Evolutionary conservation across 2,113 vertebrate genomes (phyloP).

Genomic region (Podocnemis expansa): DNA sequence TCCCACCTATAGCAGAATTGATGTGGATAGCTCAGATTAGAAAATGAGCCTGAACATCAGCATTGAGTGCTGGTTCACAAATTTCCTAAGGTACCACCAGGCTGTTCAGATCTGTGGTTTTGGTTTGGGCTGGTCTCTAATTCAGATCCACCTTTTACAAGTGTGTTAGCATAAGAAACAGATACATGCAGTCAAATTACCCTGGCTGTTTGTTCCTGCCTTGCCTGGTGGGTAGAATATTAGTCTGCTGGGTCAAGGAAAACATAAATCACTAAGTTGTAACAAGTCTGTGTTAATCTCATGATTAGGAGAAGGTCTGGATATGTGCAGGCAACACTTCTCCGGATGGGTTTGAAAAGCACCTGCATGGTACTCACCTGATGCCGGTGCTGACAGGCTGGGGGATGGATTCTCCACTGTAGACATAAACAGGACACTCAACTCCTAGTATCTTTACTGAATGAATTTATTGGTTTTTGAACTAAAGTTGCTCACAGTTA

Average conservation of each 20-base stretch:
- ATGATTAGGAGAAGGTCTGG: rapidly evolving
- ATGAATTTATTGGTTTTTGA: constrained; percentile 96
- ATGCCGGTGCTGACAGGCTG: too few relatives aligned
- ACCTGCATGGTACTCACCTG: rapidly evolving
- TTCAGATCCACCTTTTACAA: neutral
- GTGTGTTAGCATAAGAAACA: rapidly evolving
- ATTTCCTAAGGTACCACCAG: neutral
- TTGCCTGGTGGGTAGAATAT: rapidly evolving
- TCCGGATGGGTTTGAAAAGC: neutral
- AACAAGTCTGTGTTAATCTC: rapidly evolving
- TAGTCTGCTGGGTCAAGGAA: neutral
- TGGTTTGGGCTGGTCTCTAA: neutral
- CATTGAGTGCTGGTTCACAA: neutral
- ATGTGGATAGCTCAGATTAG: neutral
- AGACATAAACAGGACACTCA: constrained; percentile 68
- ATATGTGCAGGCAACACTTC: neutral
- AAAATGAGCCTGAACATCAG: neutral
- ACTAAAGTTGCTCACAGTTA: constrained; percentile 96
- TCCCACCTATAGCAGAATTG: neutral
- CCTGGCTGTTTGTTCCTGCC: rapidly evolving
- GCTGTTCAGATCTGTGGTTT: neutral
- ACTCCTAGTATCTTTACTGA: constrained; percentile 82
- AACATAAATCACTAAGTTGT: rapidly evolving
- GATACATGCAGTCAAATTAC: neutral
- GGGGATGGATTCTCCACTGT: neutral